These are phyloP conservation scores for Cephus runcator DNA, from an alignment of 2,888 invertebrate genomes.

Conservation along the genomic window DNA sequence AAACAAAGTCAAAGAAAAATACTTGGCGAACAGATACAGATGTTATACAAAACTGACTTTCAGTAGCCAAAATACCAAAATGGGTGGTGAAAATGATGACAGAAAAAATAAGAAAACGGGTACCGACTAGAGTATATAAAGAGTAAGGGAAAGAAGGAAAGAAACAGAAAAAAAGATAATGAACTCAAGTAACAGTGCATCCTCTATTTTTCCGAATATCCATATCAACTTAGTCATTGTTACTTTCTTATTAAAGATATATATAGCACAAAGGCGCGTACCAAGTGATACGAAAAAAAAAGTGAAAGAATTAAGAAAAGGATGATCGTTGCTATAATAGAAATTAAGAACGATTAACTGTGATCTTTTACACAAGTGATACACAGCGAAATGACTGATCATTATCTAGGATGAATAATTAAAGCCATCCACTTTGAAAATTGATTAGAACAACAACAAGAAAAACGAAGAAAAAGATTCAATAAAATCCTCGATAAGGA, in stretches of 20 bases:
- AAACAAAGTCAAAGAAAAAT: neutral
- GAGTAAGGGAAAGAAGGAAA: neutral
- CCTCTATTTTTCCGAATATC: neutral
- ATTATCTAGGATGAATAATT: neutral
- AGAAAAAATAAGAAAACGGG: neutral
- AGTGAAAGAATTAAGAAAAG: neutral
- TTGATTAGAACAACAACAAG: neutral
- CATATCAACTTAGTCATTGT: neutral
- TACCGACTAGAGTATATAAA: neutral
- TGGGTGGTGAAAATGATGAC: neutral
- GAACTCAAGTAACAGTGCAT: neutral
- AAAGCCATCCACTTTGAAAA: neutral
- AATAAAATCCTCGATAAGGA: neutral
- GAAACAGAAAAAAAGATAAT: neutral
- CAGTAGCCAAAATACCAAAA: neutral
- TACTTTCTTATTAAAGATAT: conserved; percentile 8
- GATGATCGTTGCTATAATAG: neutral
- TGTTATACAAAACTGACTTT: neutral
- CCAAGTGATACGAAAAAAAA: neutral
- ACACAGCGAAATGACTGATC: neutral
- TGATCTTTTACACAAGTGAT: neutral
- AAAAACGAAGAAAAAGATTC: neutral
- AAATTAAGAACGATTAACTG: neutral
- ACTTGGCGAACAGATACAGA: neutral
- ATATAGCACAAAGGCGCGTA: neutral